A percentile compares a stretch with the other conserved stretches of the same genome.
These are phyloP conservation scores for Nymphalis io DNA, from an alignment of 1,140 invertebrate genomes.

Conservation along the genomic window DNA sequence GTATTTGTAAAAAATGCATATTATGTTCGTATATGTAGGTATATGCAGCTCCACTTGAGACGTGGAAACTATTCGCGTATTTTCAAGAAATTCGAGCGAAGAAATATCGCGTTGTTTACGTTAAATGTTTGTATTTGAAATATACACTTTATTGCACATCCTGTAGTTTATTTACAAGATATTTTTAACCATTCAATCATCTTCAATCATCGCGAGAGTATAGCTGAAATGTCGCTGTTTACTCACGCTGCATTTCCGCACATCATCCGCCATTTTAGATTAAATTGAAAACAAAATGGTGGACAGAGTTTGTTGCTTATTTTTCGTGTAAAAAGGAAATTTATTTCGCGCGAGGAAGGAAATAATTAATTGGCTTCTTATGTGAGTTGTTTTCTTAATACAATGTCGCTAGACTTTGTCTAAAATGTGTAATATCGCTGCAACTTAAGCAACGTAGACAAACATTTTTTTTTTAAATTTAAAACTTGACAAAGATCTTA, in stretches of 20 bases:
- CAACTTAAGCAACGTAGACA: too few species aligned
- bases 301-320: background rate
- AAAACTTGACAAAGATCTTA: too few species aligned
- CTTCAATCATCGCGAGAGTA: constrained; percentile 3
- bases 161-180: constrained; percentile 2
- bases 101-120: background rate
- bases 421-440: too few species aligned
- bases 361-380: constrained; percentile 3
- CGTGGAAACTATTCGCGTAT: background rate
- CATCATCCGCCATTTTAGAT: background rate
- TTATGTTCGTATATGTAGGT: too few species aligned
- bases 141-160: constrained; percentile 2
- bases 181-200: constrained; percentile 9
- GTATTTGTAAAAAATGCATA: too few species aligned
- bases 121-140: constrained; percentile 5
- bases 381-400: background rate
- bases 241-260: constrained; percentile 2
- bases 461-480: too few species aligned
- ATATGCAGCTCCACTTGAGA: too few species aligned
- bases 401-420: background rate
- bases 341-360: background rate
- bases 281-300: constrained; percentile 6
- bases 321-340: constrained; percentile 8
- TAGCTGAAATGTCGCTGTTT: constrained; percentile 1
- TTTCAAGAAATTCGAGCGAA: background rate